Evolutionary conservation across 2,797 vertebrate species (phyloP).

Genomic region (Poeciliopsis paucimaculata): DNA sequence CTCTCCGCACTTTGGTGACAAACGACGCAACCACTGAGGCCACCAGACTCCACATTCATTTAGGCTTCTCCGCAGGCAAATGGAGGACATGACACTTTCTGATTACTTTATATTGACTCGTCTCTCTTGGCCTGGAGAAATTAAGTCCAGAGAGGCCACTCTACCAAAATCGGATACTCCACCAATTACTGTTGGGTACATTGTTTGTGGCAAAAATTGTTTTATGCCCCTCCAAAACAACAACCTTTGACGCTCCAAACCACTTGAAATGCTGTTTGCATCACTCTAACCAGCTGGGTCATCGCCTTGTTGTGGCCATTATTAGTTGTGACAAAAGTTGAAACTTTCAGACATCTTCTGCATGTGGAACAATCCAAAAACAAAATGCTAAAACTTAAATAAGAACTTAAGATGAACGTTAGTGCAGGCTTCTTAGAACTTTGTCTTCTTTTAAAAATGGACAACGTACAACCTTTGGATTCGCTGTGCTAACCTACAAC

Average conservation of each 20-base stretch:
- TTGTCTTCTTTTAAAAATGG: neutral
- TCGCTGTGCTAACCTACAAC: neutral
- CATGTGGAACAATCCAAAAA: neutral
- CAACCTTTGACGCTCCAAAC: constrained; percentile 14
- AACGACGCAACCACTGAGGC: constrained; percentile 56
- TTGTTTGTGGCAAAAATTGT: constrained; percentile 35
- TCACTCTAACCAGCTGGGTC: neutral
- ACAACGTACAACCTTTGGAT: neutral
- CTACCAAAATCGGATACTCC: constrained; percentile 44
- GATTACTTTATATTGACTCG: constrained; percentile 81
- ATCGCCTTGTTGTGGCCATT: neutral
- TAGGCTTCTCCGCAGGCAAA: constrained; percentile 74
- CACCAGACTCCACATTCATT: constrained; percentile 69
- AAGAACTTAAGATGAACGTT: neutral
- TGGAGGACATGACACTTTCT: constrained; percentile 74
- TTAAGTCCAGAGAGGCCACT: constrained; percentile 33
- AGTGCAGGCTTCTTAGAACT: neutral
- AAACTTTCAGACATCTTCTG: neutral
- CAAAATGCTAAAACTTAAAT: neutral
- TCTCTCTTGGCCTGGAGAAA: constrained; percentile 49
- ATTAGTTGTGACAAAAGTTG: neutral
- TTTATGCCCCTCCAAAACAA: constrained; percentile 3
- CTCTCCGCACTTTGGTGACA: constrained; percentile 56
- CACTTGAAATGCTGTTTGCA: neutral
- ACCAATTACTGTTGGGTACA: constrained; percentile 18